A percentile compares a stretch with the other conserved stretches of the same genome.
Conservation (phyloP, 2,797 vertebrate genomes). For the Corythornis leucogaster region DNA sequence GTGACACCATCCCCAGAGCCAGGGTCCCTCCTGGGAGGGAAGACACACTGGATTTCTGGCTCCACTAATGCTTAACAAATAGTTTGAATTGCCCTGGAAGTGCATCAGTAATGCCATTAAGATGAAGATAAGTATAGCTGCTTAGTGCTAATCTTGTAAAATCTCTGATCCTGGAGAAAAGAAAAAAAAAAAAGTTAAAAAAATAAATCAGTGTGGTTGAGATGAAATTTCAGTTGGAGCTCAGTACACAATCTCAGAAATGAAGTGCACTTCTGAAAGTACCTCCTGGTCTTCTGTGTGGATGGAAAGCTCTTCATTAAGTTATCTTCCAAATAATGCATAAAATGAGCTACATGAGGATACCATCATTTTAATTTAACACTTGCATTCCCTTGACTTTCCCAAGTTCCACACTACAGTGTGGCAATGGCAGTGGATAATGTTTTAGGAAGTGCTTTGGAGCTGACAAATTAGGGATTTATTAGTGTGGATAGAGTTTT, state of each 20-base stretch:
- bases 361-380: neutral
- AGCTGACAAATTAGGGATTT: neutral
- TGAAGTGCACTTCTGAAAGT: neutral
- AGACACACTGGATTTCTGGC: neutral
- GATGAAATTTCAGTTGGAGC: neutral
- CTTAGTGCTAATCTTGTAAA: neutral
- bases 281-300: neutral
- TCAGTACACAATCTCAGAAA: neutral
- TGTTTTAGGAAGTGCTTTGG: neutral
- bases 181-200: too few species aligned
- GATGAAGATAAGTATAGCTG: neutral
- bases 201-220: neutral
- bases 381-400: rapidly evolving
- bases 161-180: neutral
- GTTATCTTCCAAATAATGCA: neutral
- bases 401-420: rapidly evolving
- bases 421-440: neutral
- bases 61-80: neutral
- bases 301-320: conserved; percentile 25
- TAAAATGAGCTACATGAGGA: neutral
- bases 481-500: neutral
- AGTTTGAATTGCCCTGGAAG: neutral
- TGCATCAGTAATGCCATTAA: neutral
- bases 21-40: neutral
- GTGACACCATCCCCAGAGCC: neutral